phyloP scores from a whole-genome alignment of 2,888 invertebrate species.

The Cetonia aurata region DNA sequence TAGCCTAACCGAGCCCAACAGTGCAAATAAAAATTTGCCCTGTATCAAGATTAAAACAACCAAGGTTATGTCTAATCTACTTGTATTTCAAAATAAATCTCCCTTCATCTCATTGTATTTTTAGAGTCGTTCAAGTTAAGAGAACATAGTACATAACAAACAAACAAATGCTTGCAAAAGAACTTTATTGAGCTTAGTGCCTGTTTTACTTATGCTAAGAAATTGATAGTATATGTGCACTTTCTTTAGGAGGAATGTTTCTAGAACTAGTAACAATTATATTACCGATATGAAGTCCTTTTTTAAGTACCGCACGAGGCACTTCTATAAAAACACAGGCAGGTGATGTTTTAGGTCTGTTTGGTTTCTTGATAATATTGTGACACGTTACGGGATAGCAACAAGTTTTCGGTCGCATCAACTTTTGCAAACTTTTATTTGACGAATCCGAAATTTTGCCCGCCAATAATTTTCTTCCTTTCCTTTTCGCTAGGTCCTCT shows the following conservation, averaged over 20 bases:
- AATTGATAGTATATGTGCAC: slow-evolving; percentile 55
- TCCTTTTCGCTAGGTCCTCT: slow-evolving; percentile 43
- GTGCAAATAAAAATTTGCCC: too few relatives aligned
- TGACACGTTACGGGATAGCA: slow-evolving; percentile 57
- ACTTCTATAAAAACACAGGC: slow-evolving; percentile 62
- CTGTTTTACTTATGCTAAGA: neutral
- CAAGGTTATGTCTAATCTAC: too few relatives aligned
- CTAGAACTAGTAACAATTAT: slow-evolving; percentile 56
- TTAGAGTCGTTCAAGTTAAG: too few relatives aligned
- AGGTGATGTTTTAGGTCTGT: slow-evolving; percentile 58
- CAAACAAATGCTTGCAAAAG: too few relatives aligned
- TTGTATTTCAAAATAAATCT: too few relatives aligned
- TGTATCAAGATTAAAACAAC: too few relatives aligned
- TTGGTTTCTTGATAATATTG: slow-evolving; percentile 52
- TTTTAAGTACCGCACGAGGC: slow-evolving; percentile 56
- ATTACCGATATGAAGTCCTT: slow-evolving; percentile 60
- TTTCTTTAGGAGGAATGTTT: slow-evolving; percentile 51
- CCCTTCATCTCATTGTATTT: too few relatives aligned
- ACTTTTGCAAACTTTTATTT: slow-evolving; percentile 54
- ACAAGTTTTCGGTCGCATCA: slow-evolving; percentile 57
- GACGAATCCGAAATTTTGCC: slow-evolving; percentile 42
- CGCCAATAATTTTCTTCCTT: slow-evolving; percentile 18
- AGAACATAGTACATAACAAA: too few relatives aligned
- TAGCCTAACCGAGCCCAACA: too few relatives aligned
- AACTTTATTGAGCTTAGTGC: too few relatives aligned